A percentile compares a stretch with the other conserved stretches of the same genome.
Conservation (phyloP, 2,888 invertebrate species). For the Syrista parreyssii region DNA sequence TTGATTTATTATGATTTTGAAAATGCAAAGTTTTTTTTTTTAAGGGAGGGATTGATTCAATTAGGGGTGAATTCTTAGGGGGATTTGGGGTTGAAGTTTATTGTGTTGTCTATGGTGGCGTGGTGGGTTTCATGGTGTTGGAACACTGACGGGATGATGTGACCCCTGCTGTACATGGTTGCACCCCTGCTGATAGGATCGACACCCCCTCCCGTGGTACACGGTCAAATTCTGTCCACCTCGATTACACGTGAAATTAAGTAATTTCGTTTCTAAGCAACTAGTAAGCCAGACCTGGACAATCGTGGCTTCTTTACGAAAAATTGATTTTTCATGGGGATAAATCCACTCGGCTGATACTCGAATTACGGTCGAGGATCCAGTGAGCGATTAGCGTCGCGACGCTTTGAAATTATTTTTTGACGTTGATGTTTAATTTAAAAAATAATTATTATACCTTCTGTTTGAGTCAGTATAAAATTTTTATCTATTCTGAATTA, state of each 20-base stretch:
- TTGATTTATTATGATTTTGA: not conserved
- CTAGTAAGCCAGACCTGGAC: not conserved
- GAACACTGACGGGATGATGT: constrained; percentile 6
- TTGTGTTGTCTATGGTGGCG: not conserved
- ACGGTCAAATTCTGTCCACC: constrained; percentile 21
- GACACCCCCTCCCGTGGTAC: constrained; percentile 15
- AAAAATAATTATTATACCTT: not conserved
- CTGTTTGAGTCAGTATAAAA: not conserved
- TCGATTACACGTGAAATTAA: constrained; percentile 16
- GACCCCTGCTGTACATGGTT: constrained; percentile 15
- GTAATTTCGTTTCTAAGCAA: constrained; percentile 8
- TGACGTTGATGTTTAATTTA: not conserved
- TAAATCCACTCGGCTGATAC: not conserved
- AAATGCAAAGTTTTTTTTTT: not conserved
- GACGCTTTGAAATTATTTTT: not conserved
- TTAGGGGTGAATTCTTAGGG: not conserved
- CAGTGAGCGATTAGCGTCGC: not conserved
- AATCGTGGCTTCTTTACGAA: not conserved
- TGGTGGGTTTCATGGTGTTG: not conserved
- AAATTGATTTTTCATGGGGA: not conserved
- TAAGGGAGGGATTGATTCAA: not conserved
- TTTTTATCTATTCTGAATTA: not conserved
- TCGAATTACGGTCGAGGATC: not conserved
- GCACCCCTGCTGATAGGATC: constrained; percentile 15
- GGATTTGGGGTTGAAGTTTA: not conserved